These are phyloP conservation scores for Drosophila navojoa DNA, from an alignment of 1,140 invertebrate genomes.

Conservation along the genomic window DNA sequence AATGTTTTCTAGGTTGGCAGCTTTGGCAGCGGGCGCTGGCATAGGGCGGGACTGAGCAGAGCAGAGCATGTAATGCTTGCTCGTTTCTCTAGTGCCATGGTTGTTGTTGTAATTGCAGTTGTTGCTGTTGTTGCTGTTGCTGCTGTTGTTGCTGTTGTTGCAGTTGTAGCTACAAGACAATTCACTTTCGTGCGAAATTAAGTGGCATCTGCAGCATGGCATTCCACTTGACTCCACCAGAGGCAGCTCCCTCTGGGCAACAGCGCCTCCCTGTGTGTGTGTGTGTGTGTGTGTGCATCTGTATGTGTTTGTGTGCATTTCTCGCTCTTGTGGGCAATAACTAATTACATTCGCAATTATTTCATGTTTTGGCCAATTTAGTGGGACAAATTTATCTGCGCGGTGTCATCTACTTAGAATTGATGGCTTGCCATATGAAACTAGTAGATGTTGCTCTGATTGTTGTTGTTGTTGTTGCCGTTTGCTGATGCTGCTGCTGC, in stretches of 20 bases:
- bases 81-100: slow-evolving; percentile 77
- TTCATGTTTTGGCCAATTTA: slow-evolving; percentile 84
- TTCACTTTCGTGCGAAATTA: slow-evolving; percentile 84
- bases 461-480: slow-evolving; percentile 35
- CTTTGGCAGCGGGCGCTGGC: slow-evolving; percentile 18
- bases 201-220: slow-evolving; percentile 82
- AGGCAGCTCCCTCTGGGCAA: slow-evolving; percentile 24
- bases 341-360: slow-evolving; percentile 84
- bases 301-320: slow-evolving; percentile 53
- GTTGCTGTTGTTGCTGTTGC: slow-evolving; percentile 59
- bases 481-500: slow-evolving; percentile 25
- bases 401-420: slow-evolving; percentile 84
- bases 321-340: slow-evolving; percentile 82
- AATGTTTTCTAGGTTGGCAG: slow-evolving; percentile 65
- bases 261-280: slow-evolving; percentile 34
- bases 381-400: slow-evolving; percentile 84
- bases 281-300: slow-evolving; percentile 33
- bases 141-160: slow-evolving; percentile 54
- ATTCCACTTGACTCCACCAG: slow-evolving; percentile 80
- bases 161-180: slow-evolving; percentile 81
- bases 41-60: slow-evolving; percentile 38
- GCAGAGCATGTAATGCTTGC: slow-evolving; percentile 75
- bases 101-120: slow-evolving; percentile 35
- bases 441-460: slow-evolving; percentile 34
- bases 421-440: slow-evolving; percentile 78